Evolutionary conservation across 2,888 invertebrate species (phyloP).

Genomic region (Agrochola lota): DNA sequence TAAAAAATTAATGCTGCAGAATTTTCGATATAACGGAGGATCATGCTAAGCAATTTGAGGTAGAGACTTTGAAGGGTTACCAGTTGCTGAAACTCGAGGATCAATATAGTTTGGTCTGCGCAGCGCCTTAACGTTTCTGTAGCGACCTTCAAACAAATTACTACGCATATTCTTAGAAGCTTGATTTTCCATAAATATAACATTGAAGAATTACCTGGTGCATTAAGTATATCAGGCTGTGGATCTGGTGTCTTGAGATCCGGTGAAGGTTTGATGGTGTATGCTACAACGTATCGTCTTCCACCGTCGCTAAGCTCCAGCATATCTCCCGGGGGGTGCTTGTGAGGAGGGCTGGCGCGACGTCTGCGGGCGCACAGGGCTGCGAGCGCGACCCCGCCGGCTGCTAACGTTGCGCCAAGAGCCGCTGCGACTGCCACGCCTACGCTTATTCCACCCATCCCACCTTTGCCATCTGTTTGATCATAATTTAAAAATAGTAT

Average conservation of each 20-base stretch:
- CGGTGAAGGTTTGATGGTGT: constrained; percentile 94
- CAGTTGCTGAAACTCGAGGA: neutral
- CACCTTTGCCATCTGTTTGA: constrained; percentile 91
- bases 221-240: constrained; percentile 95
- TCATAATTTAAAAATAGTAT: neutral
- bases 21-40: too few species aligned
- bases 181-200: neutral
- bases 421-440: constrained; percentile 90
- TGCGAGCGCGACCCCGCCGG: constrained; percentile 80
- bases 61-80: neutral
- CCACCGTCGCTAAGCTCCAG: constrained; percentile 94
- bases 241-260: constrained; percentile 91
- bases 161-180: neutral
- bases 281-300: constrained; percentile 95
- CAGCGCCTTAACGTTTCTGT: neutral
- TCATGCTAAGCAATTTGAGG: too few species aligned
- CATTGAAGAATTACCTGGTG: constrained; percentile 89
- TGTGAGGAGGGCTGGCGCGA: constrained; percentile 83
- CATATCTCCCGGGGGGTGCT: constrained; percentile 88
- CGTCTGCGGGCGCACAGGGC: constrained; percentile 81
- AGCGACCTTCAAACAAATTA: neutral
- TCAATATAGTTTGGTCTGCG: neutral
- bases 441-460: constrained; percentile 93
- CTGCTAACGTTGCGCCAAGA: constrained; percentile 80
- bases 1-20: too few species aligned